Conservation (phyloP, 2,888 invertebrate genomes). For the Athrips mouffetella region DNA sequence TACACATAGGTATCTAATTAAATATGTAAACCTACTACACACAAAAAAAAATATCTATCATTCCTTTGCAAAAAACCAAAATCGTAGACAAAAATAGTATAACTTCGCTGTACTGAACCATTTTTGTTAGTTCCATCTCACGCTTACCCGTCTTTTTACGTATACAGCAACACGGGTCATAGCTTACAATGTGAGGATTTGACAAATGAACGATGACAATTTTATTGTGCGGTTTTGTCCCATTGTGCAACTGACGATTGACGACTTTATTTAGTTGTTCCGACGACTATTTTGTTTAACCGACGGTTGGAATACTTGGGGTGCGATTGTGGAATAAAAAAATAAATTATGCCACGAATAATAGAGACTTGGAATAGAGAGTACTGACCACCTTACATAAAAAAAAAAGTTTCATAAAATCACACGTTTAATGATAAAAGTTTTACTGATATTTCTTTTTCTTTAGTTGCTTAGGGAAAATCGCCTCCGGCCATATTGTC, state of each 20-base stretch:
- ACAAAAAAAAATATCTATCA: neutral
- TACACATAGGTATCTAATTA: neutral
- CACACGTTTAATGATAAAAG: too few relatives aligned
- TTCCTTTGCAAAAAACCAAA: too few relatives aligned
- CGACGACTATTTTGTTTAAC: neutral
- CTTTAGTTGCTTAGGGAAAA: too few relatives aligned
- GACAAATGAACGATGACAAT: conserved; percentile 26
- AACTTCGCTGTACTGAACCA: neutral
- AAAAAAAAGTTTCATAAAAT: too few relatives aligned
- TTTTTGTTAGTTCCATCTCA: neutral
- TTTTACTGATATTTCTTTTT: too few relatives aligned
- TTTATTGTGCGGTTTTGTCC: conserved; percentile 22
- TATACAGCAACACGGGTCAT: conserved; percentile 13
- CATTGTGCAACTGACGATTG: conserved; percentile 19
- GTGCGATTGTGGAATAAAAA: too few relatives aligned
- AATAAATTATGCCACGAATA: too few relatives aligned
- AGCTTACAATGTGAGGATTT: conserved; percentile 12
- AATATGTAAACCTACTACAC: neutral
- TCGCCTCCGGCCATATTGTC: too few relatives aligned
- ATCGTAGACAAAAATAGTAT: too few relatives aligned
- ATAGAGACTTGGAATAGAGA: too few relatives aligned
- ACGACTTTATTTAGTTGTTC: conserved; percentile 14
- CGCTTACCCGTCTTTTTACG: neutral
- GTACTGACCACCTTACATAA: too few relatives aligned
- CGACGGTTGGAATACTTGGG: neutral